Conservation (phyloP, 2,113 vertebrate genomes). For the Protobothrops mucrosquamatus region DNA sequence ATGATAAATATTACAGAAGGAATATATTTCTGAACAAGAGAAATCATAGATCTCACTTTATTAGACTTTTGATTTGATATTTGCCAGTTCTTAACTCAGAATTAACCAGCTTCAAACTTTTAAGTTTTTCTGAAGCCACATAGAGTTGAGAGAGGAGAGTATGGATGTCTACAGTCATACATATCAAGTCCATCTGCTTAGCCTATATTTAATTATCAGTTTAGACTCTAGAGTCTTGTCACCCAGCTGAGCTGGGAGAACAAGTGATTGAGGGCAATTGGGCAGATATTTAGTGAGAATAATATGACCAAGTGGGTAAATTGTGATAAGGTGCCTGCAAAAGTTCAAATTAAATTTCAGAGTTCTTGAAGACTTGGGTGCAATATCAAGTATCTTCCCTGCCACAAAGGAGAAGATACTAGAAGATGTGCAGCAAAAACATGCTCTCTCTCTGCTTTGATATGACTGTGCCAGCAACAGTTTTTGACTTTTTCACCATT, state of each 20-base stretch:
- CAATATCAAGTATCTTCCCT: background rate
- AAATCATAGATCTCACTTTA: background rate
- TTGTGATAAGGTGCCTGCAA: background rate
- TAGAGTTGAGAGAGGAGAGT: background rate
- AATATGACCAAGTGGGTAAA: background rate
- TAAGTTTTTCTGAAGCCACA: background rate
- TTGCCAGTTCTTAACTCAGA: background rate
- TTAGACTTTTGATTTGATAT: background rate
- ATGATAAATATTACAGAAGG: background rate
- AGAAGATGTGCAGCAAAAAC: background rate
- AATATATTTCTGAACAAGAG: background rate
- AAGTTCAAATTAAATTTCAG: background rate
- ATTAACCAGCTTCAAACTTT: background rate
- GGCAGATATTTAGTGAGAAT: background rate
- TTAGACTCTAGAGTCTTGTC: background rate
- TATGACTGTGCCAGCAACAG: background rate
- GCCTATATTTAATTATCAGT: background rate
- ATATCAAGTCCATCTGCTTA: background rate
- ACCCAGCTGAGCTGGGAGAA: background rate
- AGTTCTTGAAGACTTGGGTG: background rate
- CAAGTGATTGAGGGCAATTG: background rate
- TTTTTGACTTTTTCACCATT: background rate
- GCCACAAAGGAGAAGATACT: background rate
- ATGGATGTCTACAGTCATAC: background rate
- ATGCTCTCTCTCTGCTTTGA: background rate